Percentiles rank a stretch among this genome's conserved stretches.
phyloP scores from a whole-genome alignment of 1,140 invertebrate species.

The Hermetia illucens region DNA sequence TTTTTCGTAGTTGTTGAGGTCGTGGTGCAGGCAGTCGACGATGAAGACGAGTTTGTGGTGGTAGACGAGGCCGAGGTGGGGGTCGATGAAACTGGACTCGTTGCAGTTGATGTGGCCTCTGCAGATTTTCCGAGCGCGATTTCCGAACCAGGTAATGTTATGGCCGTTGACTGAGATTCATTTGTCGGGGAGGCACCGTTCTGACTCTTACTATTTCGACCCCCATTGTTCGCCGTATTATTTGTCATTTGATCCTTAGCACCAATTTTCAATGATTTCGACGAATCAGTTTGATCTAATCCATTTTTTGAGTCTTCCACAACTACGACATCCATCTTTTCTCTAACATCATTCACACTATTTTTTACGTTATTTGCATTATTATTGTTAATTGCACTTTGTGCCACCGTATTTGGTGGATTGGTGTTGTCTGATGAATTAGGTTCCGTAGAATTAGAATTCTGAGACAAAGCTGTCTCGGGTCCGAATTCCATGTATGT shows the following conservation, averaged over 20 bases:
- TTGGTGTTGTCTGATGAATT: background rate
- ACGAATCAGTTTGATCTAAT: too few species aligned
- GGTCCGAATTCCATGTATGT: constrained; percentile 5
- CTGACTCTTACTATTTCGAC: too few species aligned
- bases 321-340: too few species aligned
- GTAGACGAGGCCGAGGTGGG: background rate
- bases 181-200: too few species aligned
- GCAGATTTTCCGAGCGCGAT: background rate
- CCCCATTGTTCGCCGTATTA: too few species aligned
- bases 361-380: background rate
- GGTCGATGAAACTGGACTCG: constrained; percentile 1
- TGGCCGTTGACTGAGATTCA: too few species aligned
- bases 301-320: too few species aligned
- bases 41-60: background rate
- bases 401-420: background rate
- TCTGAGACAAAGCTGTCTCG: too few species aligned
- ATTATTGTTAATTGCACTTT: background rate
- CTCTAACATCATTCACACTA: background rate
- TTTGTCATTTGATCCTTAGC: too few species aligned
- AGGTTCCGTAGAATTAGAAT: too few species aligned
- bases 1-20: constrained; percentile 14
- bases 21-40: constrained; percentile 4
- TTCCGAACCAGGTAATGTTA: too few species aligned
- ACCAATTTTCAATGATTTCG: too few species aligned
- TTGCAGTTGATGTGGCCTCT: constrained; percentile 7